Evolutionary conservation across 2,888 invertebrate species (phyloP).

Genomic region (Cheilosia vernalis): DNA sequence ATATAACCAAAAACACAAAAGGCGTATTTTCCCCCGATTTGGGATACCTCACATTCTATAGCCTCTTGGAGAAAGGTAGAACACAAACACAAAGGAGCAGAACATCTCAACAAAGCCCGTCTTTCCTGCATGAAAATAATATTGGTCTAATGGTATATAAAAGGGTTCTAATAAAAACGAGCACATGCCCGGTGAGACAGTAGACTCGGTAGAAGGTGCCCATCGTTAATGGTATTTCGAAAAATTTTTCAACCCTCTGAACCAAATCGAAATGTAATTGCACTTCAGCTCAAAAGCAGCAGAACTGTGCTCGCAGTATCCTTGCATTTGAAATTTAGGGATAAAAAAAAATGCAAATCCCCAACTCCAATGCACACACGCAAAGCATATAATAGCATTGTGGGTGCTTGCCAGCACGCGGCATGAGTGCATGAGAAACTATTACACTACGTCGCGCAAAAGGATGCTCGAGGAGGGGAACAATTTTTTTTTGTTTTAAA

Average conservation of each 20-base stretch:
- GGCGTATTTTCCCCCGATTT: too few relatives aligned
- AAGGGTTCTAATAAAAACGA: neutral
- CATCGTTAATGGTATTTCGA: neutral
- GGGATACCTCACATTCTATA: too few relatives aligned
- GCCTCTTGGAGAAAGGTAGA: too few relatives aligned
- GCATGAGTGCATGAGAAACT: neutral
- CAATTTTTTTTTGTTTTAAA: too few relatives aligned
- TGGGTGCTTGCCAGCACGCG: slow-evolving; percentile 3
- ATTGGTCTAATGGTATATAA: too few relatives aligned
- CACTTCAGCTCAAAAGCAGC: neutral
- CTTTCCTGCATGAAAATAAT: too few relatives aligned
- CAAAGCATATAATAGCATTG: neutral
- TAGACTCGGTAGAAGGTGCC: neutral
- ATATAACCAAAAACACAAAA: too few relatives aligned
- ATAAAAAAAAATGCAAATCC: neutral
- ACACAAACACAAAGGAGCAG: too few relatives aligned
- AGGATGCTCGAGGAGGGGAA: neutral
- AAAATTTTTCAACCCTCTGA: neutral
- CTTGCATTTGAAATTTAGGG: neutral
- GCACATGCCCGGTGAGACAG: neutral
- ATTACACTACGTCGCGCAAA: neutral
- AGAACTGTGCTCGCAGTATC: neutral
- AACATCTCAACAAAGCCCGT: too few relatives aligned
- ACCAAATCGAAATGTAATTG: slow-evolving; percentile 2
- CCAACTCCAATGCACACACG: neutral